Evolutionary conservation across 2,888 invertebrate genomes (phyloP), one percentile per base, ranked within the genome.

Genomic region (Acleris laterana): DNA sequence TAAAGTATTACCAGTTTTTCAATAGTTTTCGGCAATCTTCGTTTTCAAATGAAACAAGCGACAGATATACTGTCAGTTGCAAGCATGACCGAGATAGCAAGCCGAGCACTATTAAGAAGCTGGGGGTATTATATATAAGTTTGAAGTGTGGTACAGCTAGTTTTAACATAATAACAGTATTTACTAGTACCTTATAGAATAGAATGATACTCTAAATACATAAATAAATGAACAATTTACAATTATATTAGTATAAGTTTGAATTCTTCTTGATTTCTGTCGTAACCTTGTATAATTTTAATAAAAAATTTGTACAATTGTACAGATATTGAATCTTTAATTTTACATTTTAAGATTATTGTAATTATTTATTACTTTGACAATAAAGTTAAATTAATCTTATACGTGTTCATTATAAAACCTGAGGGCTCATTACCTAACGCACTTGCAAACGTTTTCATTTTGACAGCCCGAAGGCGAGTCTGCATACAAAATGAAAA

Each of bases 251-350:
- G 32, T n/a, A 49, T 49, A 38, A 38, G 38, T 38, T 9, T 25
- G 11, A 28, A 38, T n/a, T 55, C 16, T 44, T 69, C n/a, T 28
- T 25, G 9, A 57, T 68, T 70, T 71, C 70, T 69, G 53, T 68
- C 46, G 19, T 70, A 68, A 68, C 72, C 53, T 69, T 65, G 69
- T 71, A 69, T 71, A 71, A 71, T 73, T 71, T 5, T 66, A 66
- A 57, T 62, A 62, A 62, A 74, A 75, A 69, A 76, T 68, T 80
- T 89, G 90, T 92, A 90, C 90, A 88, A 85, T 87, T 90, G 91
- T 90, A 90, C 89, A 90, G 88, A 81, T 77, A 78, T 80, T 86
- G 91, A 88, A 91, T 91, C 91, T 91, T 62, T 82, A 85, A 79
- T 77, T 62, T 73, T 76, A 79, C 70, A 76, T 75, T 62, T 73